Percentiles rank a stretch among this genome's conserved stretches.
Conservation (phyloP, 2,797 vertebrate species). For the Helostoma temminkii region DNA sequence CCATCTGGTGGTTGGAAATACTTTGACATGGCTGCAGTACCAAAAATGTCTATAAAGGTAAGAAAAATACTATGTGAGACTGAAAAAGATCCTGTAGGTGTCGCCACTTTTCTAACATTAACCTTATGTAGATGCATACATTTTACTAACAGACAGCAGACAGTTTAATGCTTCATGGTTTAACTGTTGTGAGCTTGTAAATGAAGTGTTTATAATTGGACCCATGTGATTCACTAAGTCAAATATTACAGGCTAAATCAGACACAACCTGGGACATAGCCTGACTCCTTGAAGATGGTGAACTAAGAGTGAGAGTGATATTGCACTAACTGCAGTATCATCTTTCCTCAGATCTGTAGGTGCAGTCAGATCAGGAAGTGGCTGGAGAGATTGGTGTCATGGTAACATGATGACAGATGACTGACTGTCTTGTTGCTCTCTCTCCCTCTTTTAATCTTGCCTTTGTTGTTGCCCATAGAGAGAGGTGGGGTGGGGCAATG, state of each 20-base stretch:
- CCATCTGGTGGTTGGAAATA: conserved; percentile 56
- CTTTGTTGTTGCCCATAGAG: conserved; percentile 12
- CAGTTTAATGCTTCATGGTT: background rate
- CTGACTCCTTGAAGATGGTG: background rate
- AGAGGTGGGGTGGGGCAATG: background rate
- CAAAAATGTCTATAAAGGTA: conserved; percentile 57
- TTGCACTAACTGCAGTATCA: conserved; percentile 11
- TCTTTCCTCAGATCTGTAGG: conserved; percentile 6
- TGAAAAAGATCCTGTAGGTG: background rate
- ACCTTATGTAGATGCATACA: background rate
- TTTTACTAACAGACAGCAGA: background rate
- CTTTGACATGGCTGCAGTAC: background rate
- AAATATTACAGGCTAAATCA: background rate
- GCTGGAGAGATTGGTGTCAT: conserved; percentile 51
- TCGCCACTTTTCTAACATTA: background rate
- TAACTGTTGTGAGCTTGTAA: background rate
- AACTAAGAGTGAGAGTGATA: background rate
- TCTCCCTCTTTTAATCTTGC: conserved; percentile 5
- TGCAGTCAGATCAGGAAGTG: conserved; percentile 19
- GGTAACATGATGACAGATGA: conserved; percentile 48
- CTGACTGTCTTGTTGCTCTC: conserved; percentile 15
- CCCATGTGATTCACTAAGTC: background rate
- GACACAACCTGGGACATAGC: too few species aligned
- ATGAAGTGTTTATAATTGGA: background rate
- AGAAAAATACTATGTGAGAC: conserved; percentile 4